A percentile compares a stretch with the other conserved stretches of the same genome.
Conservation (phyloP, 2,797 vertebrate species). For the Tinamus major region DNA sequence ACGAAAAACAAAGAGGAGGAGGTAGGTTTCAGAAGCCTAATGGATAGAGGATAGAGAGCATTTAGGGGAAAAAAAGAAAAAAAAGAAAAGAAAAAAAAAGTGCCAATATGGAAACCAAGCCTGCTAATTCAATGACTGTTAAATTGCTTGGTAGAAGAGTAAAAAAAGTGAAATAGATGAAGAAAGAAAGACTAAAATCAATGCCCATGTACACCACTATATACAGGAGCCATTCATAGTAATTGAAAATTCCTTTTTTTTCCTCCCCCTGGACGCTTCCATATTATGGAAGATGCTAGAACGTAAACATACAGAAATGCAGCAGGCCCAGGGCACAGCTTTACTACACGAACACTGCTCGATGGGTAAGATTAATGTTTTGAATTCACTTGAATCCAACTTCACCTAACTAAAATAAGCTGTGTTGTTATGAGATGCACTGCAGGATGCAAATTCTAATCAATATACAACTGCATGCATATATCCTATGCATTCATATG, state of each 20-base stretch:
- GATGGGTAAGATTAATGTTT: background rate
- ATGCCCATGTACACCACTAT: background rate
- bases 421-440: background rate
- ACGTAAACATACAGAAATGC: background rate
- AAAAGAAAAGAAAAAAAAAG: background rate
- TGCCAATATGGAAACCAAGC: background rate
- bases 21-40: background rate
- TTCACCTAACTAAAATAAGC: background rate
- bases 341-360: background rate
- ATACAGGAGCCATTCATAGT: rapidly evolving
- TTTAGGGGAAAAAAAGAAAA: background rate
- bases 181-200: background rate
- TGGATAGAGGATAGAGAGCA: background rate
- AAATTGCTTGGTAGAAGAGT: background rate
- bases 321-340: background rate
- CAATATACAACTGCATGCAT: rapidly evolving
- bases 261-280: background rate
- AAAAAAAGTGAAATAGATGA: background rate
- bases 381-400: background rate
- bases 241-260: background rate
- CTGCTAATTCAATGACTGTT: background rate
- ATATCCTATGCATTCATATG: rapidly evolving
- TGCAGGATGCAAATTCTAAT: background rate
- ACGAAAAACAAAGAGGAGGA: background rate
- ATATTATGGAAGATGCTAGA: background rate